A percentile compares a stretch with the other conserved stretches of the same genome.
Evolutionary conservation across 2,797 vertebrate genomes (phyloP).

Genomic region (Scarus forsteni): DNA sequence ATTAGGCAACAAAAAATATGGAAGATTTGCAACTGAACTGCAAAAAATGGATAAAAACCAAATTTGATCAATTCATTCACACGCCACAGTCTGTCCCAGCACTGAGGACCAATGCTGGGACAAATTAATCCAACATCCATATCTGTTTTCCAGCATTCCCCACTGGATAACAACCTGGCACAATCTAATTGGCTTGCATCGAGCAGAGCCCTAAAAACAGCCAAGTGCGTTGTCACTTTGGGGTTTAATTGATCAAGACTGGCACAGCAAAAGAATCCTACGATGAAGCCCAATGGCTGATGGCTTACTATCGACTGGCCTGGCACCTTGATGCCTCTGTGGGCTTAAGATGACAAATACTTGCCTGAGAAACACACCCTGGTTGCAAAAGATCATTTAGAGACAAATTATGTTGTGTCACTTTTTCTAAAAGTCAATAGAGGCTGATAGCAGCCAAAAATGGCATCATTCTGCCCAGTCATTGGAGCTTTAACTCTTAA

Average conservation of each 20-base stretch:
- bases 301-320: constrained; percentile 38
- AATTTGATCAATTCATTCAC: too few relatives aligned
- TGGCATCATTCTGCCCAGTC: constrained; percentile 22
- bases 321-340: not conserved
- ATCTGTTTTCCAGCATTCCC: too few relatives aligned
- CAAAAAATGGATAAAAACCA: too few relatives aligned
- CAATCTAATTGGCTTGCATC: constrained; percentile 31
- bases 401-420: constrained; percentile 43
- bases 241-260: constrained; percentile 55
- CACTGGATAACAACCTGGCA: too few relatives aligned
- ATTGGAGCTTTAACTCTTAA: too few relatives aligned
- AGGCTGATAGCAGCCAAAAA: constrained; percentile 6
- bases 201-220: constrained; percentile 12
- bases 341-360: constrained; percentile 26
- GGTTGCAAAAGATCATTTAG: constrained; percentile 35
- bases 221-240: constrained; percentile 28
- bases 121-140: too few relatives aligned
- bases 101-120: too few relatives aligned
- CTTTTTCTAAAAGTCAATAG: constrained; percentile 32
- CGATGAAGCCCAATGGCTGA: constrained; percentile 43
- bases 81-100: too few relatives aligned
- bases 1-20: too few relatives aligned
- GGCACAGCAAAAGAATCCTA: constrained; percentile 59
- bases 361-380: constrained; percentile 23
- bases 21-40: too few relatives aligned